Conservation (phyloP, 2,113 vertebrate genomes). For the Dipodomys stephensi region DNA sequence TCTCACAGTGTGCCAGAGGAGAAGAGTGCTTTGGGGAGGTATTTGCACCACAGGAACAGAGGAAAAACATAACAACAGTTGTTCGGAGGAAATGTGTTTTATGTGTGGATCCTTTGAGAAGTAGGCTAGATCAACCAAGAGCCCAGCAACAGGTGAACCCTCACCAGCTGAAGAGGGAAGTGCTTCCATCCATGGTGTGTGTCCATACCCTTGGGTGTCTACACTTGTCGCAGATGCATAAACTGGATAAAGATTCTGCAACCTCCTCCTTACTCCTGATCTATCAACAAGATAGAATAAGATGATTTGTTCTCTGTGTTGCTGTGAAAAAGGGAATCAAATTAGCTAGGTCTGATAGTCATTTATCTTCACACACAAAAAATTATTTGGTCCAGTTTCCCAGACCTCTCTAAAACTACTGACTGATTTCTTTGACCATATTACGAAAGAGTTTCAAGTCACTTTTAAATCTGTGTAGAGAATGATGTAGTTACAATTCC, state of each 20-base stretch:
- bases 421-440: neutral
- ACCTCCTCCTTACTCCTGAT: neutral
- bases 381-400: neutral
- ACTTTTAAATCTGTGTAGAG: slow-evolving; percentile 5
- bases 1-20: neutral
- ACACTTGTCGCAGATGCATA: neutral
- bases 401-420: slow-evolving; percentile 8
- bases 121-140: slow-evolving; percentile 21
- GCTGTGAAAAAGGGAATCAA: neutral
- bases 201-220: neutral
- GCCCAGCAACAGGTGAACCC: neutral
- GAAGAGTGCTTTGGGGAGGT: slow-evolving; percentile 29
- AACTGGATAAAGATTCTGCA: neutral
- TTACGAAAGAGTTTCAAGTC: neutral
- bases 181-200: too few relatives aligned
- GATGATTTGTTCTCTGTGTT: neutral
- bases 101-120: slow-evolving; percentile 14
- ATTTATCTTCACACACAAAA: neutral
- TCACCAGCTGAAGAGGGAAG: neutral
- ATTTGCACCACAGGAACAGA: slow-evolving; percentile 51
- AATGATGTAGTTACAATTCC: neutral
- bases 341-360: neutral
- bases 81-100: neutral
- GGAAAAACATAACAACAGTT: slow-evolving; percentile 60
- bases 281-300: neutral